These are phyloP conservation scores for Agapornis canus DNA, from an alignment of 2,797 vertebrate genomes.

Conservation along the genomic window DNA sequence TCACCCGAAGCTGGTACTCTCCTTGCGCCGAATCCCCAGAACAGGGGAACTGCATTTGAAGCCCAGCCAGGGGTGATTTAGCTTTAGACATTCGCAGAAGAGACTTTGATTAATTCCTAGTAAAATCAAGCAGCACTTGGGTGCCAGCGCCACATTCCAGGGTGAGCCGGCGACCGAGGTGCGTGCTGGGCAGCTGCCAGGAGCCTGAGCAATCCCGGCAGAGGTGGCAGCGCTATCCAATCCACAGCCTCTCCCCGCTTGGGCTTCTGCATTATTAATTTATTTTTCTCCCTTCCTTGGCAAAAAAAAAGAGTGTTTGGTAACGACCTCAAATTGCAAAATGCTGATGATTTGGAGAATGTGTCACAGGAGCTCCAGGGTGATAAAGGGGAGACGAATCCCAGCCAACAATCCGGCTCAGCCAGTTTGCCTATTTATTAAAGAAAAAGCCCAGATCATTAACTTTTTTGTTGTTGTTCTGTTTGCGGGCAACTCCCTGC, in stretches of 20 bases:
- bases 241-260: conserved; percentile 28
- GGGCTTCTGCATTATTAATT: conserved; percentile 34
- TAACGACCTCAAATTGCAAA: conserved; percentile 66
- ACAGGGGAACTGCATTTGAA: neutral
- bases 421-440: conserved; percentile 86
- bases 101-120: conserved; percentile 46
- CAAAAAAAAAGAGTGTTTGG: conserved; percentile 50
- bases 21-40: neutral
- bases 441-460: conserved; percentile 85
- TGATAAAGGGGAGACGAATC: conserved; percentile 72
- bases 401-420: conserved; percentile 80
- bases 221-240: conserved; percentile 68
- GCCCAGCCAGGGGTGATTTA: conserved; percentile 7
- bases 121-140: conserved; percentile 46
- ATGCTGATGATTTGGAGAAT: conserved; percentile 73
- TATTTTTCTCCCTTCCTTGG: conserved; percentile 47
- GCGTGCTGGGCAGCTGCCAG: conserved; percentile 34
- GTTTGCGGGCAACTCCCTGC: conserved; percentile 80
- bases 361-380: conserved; percentile 70
- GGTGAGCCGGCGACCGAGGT: conserved; percentile 46
- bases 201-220: conserved; percentile 40
- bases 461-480: conserved; percentile 85
- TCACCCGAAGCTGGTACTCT: conserved; percentile 29
- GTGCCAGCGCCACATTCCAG: conserved; percentile 64
- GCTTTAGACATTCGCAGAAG: conserved; percentile 2